phyloP scores from a whole-genome alignment of 1,140 invertebrate species.

The Orchesella cincta region DNA sequence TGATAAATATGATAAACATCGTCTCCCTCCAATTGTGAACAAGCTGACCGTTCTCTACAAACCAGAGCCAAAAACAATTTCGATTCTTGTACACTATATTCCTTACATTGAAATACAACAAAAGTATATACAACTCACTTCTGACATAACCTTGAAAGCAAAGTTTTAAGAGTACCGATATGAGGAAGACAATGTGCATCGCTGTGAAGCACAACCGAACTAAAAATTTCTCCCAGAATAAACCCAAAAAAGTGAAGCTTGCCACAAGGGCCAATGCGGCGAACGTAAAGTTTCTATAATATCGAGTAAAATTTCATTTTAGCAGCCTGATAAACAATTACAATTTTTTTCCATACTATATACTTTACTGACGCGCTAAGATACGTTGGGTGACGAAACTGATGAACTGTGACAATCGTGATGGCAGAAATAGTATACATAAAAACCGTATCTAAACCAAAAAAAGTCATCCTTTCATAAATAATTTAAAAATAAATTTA shows the following conservation, averaged over 20 bases:
- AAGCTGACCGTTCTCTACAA: background rate
- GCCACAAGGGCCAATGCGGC: constrained; percentile 43
- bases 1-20: background rate
- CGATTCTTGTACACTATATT: no score
- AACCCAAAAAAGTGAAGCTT: constrained; percentile 42
- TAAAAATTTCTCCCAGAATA: constrained; percentile 42
- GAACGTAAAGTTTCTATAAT: constrained; percentile 40
- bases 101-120: no score
- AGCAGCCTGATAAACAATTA: no score
- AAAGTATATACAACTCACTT: no score
- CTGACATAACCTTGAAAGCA: constrained; percentile 44
- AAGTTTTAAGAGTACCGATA: constrained; percentile 36
- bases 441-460: constrained; percentile 46
- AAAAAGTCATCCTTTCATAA: no score
- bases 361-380: constrained; percentile 49
- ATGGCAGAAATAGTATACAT: constrained; percentile 50
- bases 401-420: constrained; percentile 44
- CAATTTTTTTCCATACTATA: background rate
- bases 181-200: constrained; percentile 30
- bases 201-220: constrained; percentile 42
- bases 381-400: constrained; percentile 48
- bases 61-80: no score
- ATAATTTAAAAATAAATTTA: no score
- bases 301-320: no score
- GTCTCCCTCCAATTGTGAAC: background rate